Conservation (phyloP, 2,797 vertebrate genomes). For the Telmatherina bonti region DNA sequence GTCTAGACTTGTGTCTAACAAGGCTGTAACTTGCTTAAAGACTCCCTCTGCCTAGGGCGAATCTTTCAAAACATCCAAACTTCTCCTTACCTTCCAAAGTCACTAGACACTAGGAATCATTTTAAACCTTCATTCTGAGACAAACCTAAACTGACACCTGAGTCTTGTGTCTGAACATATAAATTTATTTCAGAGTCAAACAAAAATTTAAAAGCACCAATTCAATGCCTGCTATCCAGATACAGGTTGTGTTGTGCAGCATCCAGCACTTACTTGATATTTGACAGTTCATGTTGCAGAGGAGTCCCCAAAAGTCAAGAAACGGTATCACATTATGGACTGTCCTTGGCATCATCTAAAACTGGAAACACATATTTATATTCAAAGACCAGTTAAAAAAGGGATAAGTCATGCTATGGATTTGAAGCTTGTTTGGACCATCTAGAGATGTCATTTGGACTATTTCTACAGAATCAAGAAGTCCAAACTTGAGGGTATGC, state of each 20-base stretch:
- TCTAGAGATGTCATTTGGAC: not conserved
- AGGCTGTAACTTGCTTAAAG: not conserved
- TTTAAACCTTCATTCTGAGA: conserved; percentile 15
- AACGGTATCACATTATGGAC: not conserved
- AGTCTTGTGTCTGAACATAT: conserved; percentile 26
- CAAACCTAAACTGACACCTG: conserved; percentile 20
- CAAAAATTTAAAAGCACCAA: not conserved
- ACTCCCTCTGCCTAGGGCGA: not conserved
- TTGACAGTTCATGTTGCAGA: conserved; percentile 1
- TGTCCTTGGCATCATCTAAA: conserved; percentile 17
- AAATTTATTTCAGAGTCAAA: conserved; percentile 25
- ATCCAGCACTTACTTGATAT: not conserved
- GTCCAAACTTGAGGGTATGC: not conserved
- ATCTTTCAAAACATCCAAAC: not conserved
- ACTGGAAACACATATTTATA: conserved; percentile 13
- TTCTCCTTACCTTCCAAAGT: not conserved
- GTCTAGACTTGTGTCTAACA: not conserved
- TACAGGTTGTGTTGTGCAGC: conserved; percentile 7
- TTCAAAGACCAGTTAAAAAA: not conserved
- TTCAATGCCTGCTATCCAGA: not conserved
- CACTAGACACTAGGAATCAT: not conserved
- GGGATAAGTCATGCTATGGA: not conserved
- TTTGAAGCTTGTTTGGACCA: not conserved
- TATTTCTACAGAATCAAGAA: not conserved
- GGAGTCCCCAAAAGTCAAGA: conserved; percentile 8